Conservation (phyloP, 1,140 invertebrate species). For the Drosophila persimilis region DNA sequence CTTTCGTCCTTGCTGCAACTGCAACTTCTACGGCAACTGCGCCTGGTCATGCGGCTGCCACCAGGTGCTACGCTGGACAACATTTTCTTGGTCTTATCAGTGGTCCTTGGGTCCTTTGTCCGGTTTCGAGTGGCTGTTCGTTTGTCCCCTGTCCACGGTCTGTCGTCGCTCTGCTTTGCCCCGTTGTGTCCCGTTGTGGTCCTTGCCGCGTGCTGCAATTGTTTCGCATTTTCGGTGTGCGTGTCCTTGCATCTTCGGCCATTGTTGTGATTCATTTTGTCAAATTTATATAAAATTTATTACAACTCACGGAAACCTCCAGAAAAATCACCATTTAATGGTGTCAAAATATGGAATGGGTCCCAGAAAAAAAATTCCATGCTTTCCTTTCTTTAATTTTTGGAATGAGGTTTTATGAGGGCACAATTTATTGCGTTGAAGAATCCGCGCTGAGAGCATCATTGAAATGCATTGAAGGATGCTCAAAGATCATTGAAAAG, state of each 20-base stretch:
- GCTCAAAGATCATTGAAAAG: not conserved
- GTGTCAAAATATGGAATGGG: slow-evolving; percentile 60
- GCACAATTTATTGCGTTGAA: slow-evolving; percentile 7
- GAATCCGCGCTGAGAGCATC: not conserved
- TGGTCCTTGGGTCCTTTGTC: slow-evolving; percentile 31
- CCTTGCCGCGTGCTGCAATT: slow-evolving; percentile 52
- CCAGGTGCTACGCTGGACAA: slow-evolving; percentile 50
- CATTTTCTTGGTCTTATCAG: slow-evolving; percentile 70
- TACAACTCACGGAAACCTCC: slow-evolving; percentile 52
- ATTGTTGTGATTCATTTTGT: slow-evolving; percentile 77
- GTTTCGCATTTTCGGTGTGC: slow-evolving; percentile 51
- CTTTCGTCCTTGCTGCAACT: slow-evolving; percentile 25
- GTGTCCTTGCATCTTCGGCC: slow-evolving; percentile 61
- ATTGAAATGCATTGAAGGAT: not conserved
- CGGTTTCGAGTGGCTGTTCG: slow-evolving; percentile 41
- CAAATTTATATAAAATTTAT: slow-evolving; percentile 80
- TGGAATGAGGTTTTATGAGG: slow-evolving; percentile 1
- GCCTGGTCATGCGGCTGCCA: not conserved
- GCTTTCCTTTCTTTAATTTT: not conserved
- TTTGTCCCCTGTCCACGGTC: slow-evolving; percentile 38
- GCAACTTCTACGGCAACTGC: not conserved
- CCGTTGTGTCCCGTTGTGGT: slow-evolving; percentile 26
- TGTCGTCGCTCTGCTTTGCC: slow-evolving; percentile 30
- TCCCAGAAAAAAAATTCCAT: not conserved
- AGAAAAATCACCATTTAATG: slow-evolving; percentile 66